Percentiles rank a stretch among this genome's conserved stretches.
phyloP scores from a whole-genome alignment of 2,888 invertebrate species.

The Chrysolina oricalcia region DNA sequence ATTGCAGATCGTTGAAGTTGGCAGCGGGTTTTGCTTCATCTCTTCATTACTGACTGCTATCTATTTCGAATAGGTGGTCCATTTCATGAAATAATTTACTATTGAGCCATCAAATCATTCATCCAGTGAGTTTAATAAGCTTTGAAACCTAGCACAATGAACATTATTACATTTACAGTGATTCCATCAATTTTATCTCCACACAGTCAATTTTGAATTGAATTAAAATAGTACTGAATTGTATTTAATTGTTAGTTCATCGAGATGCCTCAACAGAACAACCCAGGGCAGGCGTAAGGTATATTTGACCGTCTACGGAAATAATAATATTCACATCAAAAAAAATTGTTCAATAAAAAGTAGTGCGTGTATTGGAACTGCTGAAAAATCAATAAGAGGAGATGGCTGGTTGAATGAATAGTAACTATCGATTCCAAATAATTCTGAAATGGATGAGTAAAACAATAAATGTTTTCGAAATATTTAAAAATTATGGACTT shows the following conservation, averaged over 20 bases:
- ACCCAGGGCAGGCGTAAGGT: not conserved
- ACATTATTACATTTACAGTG: not conserved
- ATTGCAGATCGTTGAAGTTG: too few species aligned
- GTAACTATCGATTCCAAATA: too few species aligned
- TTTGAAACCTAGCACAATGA: slow-evolving; percentile 10
- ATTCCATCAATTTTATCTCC: not conserved
- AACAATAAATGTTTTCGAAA: too few species aligned
- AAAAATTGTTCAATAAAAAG: too few species aligned
- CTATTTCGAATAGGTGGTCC: not conserved
- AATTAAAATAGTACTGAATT: not conserved
- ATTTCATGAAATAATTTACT: slow-evolving; percentile 2
- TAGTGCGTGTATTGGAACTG: too few species aligned
- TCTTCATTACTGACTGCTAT: not conserved
- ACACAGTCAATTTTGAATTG: slow-evolving; percentile 2
- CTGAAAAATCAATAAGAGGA: too few species aligned
- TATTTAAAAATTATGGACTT: too few species aligned
- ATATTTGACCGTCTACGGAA: not conserved
- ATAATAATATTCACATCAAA: too few species aligned
- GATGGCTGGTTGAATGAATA: too few species aligned
- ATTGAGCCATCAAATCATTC: slow-evolving; percentile 3
- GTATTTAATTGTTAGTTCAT: not conserved
- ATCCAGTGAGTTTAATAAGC: not conserved
- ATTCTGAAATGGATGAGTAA: too few species aligned
- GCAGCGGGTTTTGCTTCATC: not conserved
- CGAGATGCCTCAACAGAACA: not conserved